These are phyloP conservation scores for Apteryx mantelli DNA, from an alignment of 2,113 vertebrate species.

Conservation along the genomic window DNA sequence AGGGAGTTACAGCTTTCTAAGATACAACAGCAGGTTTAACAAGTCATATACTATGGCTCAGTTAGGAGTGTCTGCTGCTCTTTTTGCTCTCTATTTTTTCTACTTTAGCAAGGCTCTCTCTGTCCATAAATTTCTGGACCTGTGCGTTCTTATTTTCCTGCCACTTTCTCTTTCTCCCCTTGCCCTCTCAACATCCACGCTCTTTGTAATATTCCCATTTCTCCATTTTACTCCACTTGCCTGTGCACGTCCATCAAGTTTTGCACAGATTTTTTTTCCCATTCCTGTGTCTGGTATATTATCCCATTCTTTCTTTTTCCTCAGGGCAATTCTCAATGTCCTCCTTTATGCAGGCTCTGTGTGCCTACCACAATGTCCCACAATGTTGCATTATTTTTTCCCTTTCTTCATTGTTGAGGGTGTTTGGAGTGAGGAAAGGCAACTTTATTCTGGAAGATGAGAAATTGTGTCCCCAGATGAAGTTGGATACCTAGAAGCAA, in stretches of 20 bases:
- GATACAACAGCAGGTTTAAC: background rate
- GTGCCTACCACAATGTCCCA: background rate
- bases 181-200: background rate
- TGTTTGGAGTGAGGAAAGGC: background rate
- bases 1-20: background rate
- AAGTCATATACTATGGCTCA: background rate
- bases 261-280: background rate
- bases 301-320: background rate
- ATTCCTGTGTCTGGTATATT: background rate
- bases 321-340: background rate
- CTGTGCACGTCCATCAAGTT: background rate
- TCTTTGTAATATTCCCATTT: background rate
- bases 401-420: background rate
- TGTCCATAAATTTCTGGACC: background rate
- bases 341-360: background rate
- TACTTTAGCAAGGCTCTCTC: accelerated
- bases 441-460: background rate
- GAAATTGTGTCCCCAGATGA: background rate
- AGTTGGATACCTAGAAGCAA: background rate
- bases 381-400: background rate
- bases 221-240: background rate
- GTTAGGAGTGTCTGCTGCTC: background rate
- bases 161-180: background rate
- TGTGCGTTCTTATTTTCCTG: background rate
- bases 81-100: background rate